These are phyloP conservation scores for Trimorus sp. DNA, from an alignment of 2,888 invertebrate species.

Conservation along the genomic window DNA sequence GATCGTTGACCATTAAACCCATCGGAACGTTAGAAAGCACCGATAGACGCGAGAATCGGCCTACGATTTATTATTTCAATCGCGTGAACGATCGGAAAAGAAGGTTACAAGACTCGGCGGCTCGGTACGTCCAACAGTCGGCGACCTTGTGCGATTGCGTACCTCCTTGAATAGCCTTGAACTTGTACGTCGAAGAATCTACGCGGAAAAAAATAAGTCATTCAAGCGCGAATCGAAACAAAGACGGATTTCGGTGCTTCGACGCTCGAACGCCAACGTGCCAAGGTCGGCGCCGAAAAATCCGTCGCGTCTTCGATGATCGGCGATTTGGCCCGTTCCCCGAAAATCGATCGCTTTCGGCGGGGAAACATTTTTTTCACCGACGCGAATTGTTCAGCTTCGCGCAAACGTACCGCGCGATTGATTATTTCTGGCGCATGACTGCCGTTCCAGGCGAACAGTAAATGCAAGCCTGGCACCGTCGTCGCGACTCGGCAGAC, in stretches of 20 bases:
- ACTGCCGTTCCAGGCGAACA: conserved; percentile 21
- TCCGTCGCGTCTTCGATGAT: too few relatives aligned
- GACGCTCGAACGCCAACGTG: conserved; percentile 9
- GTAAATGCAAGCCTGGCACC: conserved; percentile 36
- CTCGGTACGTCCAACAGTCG: conserved; percentile 70
- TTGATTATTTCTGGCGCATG: conserved; percentile 37
- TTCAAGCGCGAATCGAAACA: conserved; percentile 40
- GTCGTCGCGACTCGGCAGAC: conserved; percentile 28
- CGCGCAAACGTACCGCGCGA: neutral
- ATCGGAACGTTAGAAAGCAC: conserved; percentile 22
- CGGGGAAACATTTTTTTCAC: too few relatives aligned
- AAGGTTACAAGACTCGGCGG: conserved; percentile 56
- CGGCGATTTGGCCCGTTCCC: neutral
- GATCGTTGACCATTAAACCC: conserved; percentile 12
- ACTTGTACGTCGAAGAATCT: conserved; percentile 74
- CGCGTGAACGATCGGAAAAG: conserved; percentile 59
- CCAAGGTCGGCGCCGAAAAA: neutral
- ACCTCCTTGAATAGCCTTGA: conserved; percentile 72
- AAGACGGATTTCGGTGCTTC: conserved; percentile 21
- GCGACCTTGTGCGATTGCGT: conserved; percentile 73
- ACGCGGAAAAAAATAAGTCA: conserved; percentile 51
- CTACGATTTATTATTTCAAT: conserved; percentile 56
- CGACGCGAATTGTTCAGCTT: neutral
- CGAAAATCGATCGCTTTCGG: too few relatives aligned
- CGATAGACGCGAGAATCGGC: conserved; percentile 25